Base-by-base conservation (phyloP, 2,113 vertebrate genomes). In the Poeciliopsis retropinna region DNA sequence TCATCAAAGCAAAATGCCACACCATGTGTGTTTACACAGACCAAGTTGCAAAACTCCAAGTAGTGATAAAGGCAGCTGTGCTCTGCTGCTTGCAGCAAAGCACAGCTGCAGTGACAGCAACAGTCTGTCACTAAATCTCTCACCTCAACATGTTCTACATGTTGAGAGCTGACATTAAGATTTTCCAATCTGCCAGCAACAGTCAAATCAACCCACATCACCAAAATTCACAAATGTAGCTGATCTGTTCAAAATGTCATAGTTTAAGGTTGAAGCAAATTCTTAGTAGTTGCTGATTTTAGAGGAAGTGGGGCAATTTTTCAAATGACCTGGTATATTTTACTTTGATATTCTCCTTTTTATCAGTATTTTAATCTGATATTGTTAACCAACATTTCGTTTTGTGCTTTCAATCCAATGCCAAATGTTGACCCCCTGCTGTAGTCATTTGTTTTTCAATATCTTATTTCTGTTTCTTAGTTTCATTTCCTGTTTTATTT, bases 111-210 rank as follows among this genome's bases (percentile, higher is more conserved):
- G 34, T 3, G 34, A 34, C 32, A 34, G 8, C 8, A 1, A 34
- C 32, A 34, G 32, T 37, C 34, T 37, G 37, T 39, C 64, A 72
- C 54, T 64, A 6, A 37, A 22, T 34, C 37, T 41, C 54, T 71
- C 4, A 44, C 65, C 73, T 78, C 41, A 63, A 67, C 39, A 64
- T 57, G 65, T 68, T 80, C 57, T 76, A 71, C 27, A 44, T 39
- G 30, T 68, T 28, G 63, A 57, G 28, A 39, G 28, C 29, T 51
- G 13, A 68, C 7, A 2, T 8, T 25, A 6, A 12, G 29, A 64
- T 64, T 67, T 80, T 64, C 70, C 51, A 54, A 14, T 17, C 0
- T 29, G 22, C 64, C 22, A 72, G 28, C 39, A 64, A 8, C 28
- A 67, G 0, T 14, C 34, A 69, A 31, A 31, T 25, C 34, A 37